Evolutionary conservation across 1,140 invertebrate species (phyloP).

Genomic region (Phenacoccus solenopsis): DNA sequence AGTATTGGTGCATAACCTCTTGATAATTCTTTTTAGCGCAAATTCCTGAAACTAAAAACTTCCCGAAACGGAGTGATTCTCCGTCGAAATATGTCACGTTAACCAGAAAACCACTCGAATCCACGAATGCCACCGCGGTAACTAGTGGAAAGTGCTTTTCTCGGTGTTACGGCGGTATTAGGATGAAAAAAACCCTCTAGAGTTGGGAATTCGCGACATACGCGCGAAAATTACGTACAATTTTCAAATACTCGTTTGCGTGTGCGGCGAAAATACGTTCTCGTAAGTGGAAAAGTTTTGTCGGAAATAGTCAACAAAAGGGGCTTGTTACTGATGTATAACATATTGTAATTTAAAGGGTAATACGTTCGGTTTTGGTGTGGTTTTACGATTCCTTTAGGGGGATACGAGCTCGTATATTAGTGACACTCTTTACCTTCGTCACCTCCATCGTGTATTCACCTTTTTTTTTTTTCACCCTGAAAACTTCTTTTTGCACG

Average conservation of each 20-base stretch:
- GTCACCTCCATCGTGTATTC: neutral
- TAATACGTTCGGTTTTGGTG: neutral
- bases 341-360: conserved; percentile 3
- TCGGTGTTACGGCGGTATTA: neutral
- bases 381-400: neutral
- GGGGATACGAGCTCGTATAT: neutral
- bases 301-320: neutral
- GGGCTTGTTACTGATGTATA: conserved; percentile 1
- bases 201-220: too few species aligned
- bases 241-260: neutral
- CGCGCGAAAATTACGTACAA: neutral
- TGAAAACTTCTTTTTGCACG: neutral
- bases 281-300: too few species aligned
- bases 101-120: too few species aligned
- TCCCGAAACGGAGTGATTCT: too few species aligned
- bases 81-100: too few species aligned
- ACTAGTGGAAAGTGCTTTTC: too few species aligned
- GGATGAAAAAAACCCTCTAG: neutral
- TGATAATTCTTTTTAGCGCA: neutral
- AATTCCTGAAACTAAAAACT: too few species aligned
- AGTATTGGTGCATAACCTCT: too few species aligned
- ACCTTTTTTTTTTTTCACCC: neutral
- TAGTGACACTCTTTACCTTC: neutral
- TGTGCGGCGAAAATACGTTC: too few species aligned
- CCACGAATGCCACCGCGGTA: too few species aligned